Evolutionary conservation across 2,888 invertebrate species (phyloP).

Genomic region (Baccha elongata): DNA sequence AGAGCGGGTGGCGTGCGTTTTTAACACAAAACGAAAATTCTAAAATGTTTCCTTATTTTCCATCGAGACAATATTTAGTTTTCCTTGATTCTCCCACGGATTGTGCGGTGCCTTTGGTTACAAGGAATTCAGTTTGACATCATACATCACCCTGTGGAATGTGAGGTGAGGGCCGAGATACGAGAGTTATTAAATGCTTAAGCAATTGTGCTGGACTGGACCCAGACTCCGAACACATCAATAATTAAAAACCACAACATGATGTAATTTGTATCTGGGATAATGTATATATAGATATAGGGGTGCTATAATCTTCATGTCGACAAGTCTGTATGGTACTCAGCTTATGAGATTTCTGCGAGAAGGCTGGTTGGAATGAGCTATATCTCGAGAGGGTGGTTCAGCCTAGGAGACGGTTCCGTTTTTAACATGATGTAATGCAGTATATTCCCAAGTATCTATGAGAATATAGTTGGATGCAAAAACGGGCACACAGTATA

Average conservation of each 20-base stretch:
- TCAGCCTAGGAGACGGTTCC: conserved; percentile 5
- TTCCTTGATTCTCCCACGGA: conserved; percentile 9
- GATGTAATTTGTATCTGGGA: conserved; percentile 69
- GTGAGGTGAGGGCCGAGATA: not conserved
- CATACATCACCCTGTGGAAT: conserved; percentile 28
- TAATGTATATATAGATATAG: too few species aligned
- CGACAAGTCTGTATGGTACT: conserved; percentile 20
- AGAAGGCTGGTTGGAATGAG: not conserved
- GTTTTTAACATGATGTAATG: conserved; percentile 50
- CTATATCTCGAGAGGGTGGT: conserved; percentile 21
- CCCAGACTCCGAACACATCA: conserved; percentile 34
- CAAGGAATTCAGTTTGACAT: conserved; percentile 54
- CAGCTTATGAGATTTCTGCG: not conserved
- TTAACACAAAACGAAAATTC: conserved; percentile 41
- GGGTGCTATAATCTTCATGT: conserved; percentile 64
- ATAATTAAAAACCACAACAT: conserved; percentile 69
- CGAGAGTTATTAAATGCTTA: conserved; percentile 69
- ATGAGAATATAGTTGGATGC: conserved; percentile 1
- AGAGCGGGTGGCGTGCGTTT: conserved; percentile 64
- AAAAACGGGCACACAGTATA: conserved; percentile 45
- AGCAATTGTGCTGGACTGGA: conserved; percentile 52
- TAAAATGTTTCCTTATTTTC: conserved; percentile 29
- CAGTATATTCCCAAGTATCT: not conserved
- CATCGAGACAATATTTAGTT: conserved; percentile 11
- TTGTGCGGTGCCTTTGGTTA: not conserved